phyloP scores from a whole-genome alignment of 2,888 invertebrate genomes.

The Phymatocera aterrima region DNA sequence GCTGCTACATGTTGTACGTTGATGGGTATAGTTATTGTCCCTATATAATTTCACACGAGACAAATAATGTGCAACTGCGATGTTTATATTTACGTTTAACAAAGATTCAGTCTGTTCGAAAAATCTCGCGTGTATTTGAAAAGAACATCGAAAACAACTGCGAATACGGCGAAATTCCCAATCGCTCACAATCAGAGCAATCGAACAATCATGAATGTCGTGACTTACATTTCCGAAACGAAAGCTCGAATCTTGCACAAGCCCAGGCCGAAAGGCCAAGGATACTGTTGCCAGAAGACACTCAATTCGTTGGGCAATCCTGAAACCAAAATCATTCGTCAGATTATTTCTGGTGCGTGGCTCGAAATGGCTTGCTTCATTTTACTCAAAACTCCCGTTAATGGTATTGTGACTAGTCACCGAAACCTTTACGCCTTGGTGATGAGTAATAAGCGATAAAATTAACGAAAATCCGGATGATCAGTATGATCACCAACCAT shows the following conservation, averaged over 20 bases:
- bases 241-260: slow-evolving; percentile 90
- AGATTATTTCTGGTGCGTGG: neutral
- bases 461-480: too few species aligned
- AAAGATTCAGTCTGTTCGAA: too few species aligned
- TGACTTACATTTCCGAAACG: slow-evolving; percentile 89
- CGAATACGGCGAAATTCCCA: neutral
- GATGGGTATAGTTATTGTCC: neutral
- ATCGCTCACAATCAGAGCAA: neutral
- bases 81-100: too few species aligned
- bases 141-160: neutral
- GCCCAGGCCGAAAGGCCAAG: slow-evolving; percentile 86
- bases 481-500: neutral
- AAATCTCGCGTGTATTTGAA: too few species aligned
- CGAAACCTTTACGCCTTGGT: neutral
- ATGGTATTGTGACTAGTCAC: neutral
- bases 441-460: neutral
- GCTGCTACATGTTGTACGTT: neutral
- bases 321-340: slow-evolving; percentile 64
- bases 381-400: neutral
- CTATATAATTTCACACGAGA: neutral
- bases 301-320: slow-evolving; percentile 90
- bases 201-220: neutral
- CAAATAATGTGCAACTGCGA: too few species aligned
- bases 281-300: slow-evolving; percentile 91
- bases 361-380: neutral